Percentiles rank a stretch among this genome's conserved stretches.
phyloP scores from a whole-genome alignment of 2,888 invertebrate genomes.

The Sminthurides aquaticus region DNA sequence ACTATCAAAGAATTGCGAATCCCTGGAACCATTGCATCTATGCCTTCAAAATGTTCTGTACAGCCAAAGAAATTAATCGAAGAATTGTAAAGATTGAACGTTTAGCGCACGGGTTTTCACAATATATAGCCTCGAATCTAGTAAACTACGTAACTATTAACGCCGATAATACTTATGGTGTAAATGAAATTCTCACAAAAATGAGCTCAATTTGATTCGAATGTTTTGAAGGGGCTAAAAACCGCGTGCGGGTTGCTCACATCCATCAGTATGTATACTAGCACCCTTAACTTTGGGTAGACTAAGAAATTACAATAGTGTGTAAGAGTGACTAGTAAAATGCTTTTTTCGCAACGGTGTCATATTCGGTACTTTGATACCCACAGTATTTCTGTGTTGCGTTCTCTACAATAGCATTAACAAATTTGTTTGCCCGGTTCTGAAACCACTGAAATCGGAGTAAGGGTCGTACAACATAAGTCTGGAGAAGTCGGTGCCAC shows the following conservation, averaged over 20 bases:
- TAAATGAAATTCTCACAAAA: too few relatives aligned
- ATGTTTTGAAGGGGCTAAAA: too few relatives aligned
- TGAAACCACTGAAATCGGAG: slow-evolving; percentile 7
- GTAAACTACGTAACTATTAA: too few relatives aligned
- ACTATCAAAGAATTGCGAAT: neutral
- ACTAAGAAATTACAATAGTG: too few relatives aligned
- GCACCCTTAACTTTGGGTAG: too few relatives aligned
- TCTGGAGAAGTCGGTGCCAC: slow-evolving; percentile 1
- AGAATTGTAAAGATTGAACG: slow-evolving; percentile 3
- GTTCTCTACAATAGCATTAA: neutral
- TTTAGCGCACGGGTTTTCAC: too few relatives aligned
- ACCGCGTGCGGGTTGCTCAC: too few relatives aligned
- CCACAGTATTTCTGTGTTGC: neutral
- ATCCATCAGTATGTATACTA: too few relatives aligned
- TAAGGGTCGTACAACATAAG: slow-evolving; percentile 3
- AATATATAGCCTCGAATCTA: too few relatives aligned
- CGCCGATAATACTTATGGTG: too few relatives aligned
- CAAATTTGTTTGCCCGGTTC: neutral
- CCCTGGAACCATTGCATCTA: neutral
- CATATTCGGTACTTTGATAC: neutral
- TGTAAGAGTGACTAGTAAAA: slow-evolving; percentile 15
- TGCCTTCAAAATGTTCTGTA: neutral
- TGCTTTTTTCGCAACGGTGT: neutral
- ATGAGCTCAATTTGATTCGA: too few relatives aligned
- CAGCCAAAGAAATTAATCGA: neutral